phyloP scores from a whole-genome alignment of 2,888 invertebrate species.

The Abrostola triplasia region DNA sequence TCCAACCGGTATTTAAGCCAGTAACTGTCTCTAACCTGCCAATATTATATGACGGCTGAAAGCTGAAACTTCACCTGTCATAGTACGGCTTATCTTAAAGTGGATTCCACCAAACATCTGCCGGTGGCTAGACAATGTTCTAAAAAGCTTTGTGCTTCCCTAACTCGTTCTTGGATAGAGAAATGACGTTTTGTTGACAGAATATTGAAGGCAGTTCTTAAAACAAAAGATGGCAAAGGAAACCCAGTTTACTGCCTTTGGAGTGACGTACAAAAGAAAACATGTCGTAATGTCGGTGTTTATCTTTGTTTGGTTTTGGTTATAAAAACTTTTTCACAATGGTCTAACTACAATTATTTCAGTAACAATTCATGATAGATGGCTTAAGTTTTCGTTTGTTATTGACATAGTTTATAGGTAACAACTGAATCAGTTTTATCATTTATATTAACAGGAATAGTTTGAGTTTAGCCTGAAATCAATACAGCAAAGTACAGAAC shows the following conservation, averaged over 20 bases:
- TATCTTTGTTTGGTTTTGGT: background rate
- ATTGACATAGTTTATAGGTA: constrained; percentile 35
- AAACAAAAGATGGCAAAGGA: constrained; percentile 14
- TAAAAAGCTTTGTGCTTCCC: constrained; percentile 35
- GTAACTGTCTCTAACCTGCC: constrained; percentile 26
- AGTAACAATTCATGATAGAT: constrained; percentile 42
- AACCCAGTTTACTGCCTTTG: constrained; percentile 6
- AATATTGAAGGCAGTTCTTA: constrained; percentile 13
- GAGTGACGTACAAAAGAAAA: constrained; percentile 9
- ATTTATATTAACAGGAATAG: constrained; percentile 10
- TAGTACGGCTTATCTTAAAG: constrained; percentile 39
- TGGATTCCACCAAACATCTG: constrained; percentile 46
- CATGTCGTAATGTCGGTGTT: constrained; percentile 1
- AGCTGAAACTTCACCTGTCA: constrained; percentile 42
- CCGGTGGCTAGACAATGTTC: constrained; percentile 23
- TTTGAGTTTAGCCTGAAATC: background rate
- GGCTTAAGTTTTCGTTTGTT: constrained; percentile 19
- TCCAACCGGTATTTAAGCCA: constrained; percentile 13
- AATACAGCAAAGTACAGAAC: background rate
- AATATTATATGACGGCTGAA: constrained; percentile 32
- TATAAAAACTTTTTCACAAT: constrained; percentile 17
- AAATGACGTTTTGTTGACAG: constrained; percentile 39
- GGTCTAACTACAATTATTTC: constrained; percentile 12
- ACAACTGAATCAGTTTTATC: constrained; percentile 8
- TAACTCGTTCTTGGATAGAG: constrained; percentile 22